Evolutionary conservation across 2,888 invertebrate species (phyloP).

Genomic region (Phengaris arion): DNA sequence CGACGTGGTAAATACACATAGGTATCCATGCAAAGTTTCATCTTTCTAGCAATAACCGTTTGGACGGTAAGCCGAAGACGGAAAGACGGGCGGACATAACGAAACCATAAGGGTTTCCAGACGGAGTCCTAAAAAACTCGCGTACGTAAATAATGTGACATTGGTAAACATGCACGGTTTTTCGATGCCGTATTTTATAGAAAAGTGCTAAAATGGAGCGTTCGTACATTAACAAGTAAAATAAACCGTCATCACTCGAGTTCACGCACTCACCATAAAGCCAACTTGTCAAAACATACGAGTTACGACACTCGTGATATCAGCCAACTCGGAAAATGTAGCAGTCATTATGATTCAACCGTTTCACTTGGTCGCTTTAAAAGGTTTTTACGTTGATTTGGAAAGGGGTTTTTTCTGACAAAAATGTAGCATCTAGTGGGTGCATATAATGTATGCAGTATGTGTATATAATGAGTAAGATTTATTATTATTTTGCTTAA

Average conservation of each 20-base stretch:
- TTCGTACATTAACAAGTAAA: constrained; percentile 11
- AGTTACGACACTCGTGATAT: constrained; percentile 4
- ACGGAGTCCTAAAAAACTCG: too few relatives aligned
- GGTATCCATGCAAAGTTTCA: too few relatives aligned
- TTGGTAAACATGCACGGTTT: neutral
- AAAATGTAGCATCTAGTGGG: neutral
- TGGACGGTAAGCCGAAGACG: too few relatives aligned
- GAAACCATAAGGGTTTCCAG: too few relatives aligned
- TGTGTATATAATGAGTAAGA: too few relatives aligned
- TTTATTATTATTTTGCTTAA: too few relatives aligned
- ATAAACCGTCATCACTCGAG: constrained; percentile 21
- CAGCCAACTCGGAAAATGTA: constrained; percentile 6
- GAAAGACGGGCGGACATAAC: too few relatives aligned
- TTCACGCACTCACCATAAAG: constrained; percentile 24
- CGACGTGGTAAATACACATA: too few relatives aligned
- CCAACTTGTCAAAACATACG: constrained; percentile 22
- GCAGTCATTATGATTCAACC: constrained; percentile 18
- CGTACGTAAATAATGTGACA: neutral
- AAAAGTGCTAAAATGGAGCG: neutral
- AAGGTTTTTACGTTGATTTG: neutral
- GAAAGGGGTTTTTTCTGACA: neutral
- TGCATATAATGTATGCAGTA: too few relatives aligned
- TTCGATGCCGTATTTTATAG: neutral
- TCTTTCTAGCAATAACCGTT: too few relatives aligned
- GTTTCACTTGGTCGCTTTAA: constrained; percentile 11